Evolutionary conservation across 2,888 invertebrate species (phyloP).

Genomic region (Sthenelais limicola): DNA sequence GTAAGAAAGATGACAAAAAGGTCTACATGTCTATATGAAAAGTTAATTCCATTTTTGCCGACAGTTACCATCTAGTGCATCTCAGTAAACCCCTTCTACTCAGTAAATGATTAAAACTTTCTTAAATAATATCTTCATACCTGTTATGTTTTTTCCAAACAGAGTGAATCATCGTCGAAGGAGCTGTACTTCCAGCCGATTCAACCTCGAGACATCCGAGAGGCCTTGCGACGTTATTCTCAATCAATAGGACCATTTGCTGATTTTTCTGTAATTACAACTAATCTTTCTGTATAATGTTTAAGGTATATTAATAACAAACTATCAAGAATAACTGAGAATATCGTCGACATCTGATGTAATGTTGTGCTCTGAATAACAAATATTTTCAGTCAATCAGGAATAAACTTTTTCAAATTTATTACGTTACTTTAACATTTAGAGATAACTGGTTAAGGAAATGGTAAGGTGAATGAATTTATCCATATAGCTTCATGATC

Average conservation of each 20-base stretch:
- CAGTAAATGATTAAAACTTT: neutral
- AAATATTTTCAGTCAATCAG: too few relatives aligned
- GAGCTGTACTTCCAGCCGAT: conserved; percentile 74
- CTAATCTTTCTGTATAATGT: neutral
- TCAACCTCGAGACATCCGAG: conserved; percentile 85
- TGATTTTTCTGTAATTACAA: conserved; percentile 60
- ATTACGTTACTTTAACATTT: too few relatives aligned
- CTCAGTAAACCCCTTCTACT: too few relatives aligned
- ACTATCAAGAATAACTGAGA: neutral
- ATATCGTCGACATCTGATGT: neutral
- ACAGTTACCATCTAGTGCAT: too few relatives aligned
- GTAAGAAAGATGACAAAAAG: too few relatives aligned
- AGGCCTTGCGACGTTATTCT: conserved; percentile 84
- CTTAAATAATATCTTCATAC: neutral
- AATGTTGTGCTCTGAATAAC: too few relatives aligned
- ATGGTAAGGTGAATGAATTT: too few relatives aligned
- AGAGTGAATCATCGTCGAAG: conserved; percentile 51
- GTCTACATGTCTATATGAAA: too few relatives aligned
- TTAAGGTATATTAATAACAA: neutral
- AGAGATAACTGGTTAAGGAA: too few relatives aligned
- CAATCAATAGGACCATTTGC: conserved; percentile 65
- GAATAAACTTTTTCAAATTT: too few relatives aligned
- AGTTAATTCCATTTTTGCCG: too few relatives aligned
- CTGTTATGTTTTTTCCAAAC: neutral
- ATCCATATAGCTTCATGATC: neutral